Evolutionary conservation across 2,113 vertebrate species (phyloP).

Genomic region (Centrocercus urophasianus): DNA sequence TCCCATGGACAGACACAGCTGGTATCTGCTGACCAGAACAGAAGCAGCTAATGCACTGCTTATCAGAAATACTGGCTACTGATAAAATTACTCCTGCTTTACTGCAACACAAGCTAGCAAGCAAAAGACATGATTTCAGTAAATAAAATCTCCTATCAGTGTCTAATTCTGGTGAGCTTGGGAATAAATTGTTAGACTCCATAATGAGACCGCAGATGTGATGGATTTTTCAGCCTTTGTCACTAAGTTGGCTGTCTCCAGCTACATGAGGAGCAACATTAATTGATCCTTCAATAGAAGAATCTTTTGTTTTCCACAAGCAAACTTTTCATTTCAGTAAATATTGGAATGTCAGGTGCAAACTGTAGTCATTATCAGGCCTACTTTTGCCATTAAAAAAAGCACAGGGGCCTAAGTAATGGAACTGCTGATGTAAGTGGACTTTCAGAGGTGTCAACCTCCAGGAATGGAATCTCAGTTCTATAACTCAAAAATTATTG

Average conservation of each 20-base stretch:
- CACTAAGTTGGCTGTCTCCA: background rate
- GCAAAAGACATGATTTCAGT: background rate
- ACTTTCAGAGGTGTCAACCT: background rate
- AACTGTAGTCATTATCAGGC: background rate
- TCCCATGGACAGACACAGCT: background rate
- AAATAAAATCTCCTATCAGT: background rate
- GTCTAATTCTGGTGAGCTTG: background rate
- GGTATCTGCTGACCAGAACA: background rate
- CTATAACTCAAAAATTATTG: constrained; percentile 37
- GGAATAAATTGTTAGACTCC: background rate
- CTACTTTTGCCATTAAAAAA: background rate
- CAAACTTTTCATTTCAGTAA: background rate
- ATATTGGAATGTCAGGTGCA: background rate
- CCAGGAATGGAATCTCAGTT: constrained; percentile 9
- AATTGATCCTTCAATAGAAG: background rate
- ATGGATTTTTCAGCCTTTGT: background rate
- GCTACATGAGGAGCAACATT: background rate
- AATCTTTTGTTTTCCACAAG: background rate
- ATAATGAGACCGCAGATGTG: background rate
- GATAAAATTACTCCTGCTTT: background rate
- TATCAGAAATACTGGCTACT: background rate
- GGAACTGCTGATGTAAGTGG: background rate
- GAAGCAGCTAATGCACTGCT: background rate
- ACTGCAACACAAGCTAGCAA: background rate
- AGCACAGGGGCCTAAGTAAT: background rate